Evolutionary conservation across 2,113 vertebrate species (phyloP).

Genomic region (Reinhardtius hippoglossoides): DNA sequence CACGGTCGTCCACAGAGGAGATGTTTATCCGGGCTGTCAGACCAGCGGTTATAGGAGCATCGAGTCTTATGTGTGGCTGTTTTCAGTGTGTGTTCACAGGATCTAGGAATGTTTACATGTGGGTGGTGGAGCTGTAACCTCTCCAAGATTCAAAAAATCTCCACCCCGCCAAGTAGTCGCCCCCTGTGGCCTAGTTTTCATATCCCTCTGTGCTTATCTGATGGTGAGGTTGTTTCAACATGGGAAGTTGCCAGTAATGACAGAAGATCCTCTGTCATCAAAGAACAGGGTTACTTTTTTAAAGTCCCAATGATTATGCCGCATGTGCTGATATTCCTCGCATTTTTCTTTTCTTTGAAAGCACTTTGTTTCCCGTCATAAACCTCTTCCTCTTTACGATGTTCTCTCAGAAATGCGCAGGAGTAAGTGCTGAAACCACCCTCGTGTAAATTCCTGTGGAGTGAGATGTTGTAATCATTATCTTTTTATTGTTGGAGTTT

Average conservation of each 20-base stretch:
- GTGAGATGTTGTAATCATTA: conserved; percentile 44
- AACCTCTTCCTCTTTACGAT: background rate
- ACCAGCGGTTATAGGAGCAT: conserved; percentile 12
- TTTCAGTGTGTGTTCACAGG: conserved; percentile 33
- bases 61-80: conserved; percentile 19
- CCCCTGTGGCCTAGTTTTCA: conserved; percentile 32
- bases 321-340: background rate
- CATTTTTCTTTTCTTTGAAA: conserved; percentile 19
- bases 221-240: conserved; percentile 31
- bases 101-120: conserved; percentile 32
- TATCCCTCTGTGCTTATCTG: conserved; percentile 46
- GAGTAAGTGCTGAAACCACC: conserved; percentile 27
- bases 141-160: conserved; percentile 33
- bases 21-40: conserved; percentile 25
- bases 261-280: conserved; percentile 31
- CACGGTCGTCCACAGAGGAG: conserved; percentile 12
- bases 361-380: background rate
- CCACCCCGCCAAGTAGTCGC: conserved; percentile 12
- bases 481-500: conserved; percentile 46
- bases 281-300: background rate
- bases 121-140: conserved; percentile 45
- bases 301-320: background rate
- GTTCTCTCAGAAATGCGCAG: background rate
- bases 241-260: conserved; percentile 46
- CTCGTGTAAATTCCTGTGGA: conserved; percentile 46